Conservation (phyloP, 2,797 vertebrate genomes). For the Labeo calbasu region DNA sequence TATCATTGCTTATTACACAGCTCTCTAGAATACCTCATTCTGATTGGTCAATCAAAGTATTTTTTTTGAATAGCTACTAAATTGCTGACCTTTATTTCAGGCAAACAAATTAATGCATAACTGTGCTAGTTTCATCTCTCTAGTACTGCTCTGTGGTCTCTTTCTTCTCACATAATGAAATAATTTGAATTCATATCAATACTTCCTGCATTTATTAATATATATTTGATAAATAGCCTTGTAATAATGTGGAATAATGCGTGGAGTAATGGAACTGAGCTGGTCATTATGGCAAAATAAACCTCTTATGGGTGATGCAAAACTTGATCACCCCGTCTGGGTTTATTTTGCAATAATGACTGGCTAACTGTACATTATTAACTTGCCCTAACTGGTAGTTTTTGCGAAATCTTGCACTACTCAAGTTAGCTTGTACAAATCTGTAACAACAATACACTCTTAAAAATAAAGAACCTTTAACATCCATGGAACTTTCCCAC, state of each 20-base stretch:
- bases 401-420: too few relatives aligned
- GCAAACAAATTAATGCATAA: neutral
- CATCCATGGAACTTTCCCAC: neutral
- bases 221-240: neutral
- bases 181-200: neutral
- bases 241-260: neutral
- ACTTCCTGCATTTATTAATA: neutral
- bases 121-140: neutral
- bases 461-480: neutral
- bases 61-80: neutral
- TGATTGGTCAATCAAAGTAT: neutral
- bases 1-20: neutral
- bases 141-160: slow-evolving; percentile 15
- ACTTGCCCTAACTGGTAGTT: neutral
- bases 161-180: neutral
- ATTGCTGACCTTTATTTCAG: neutral
- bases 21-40: neutral
- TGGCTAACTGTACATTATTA: neutral
- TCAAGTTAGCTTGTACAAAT: neutral
- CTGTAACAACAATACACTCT: neutral
- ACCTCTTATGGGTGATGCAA: slow-evolving; percentile 17
- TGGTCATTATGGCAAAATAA: slow-evolving; percentile 16
- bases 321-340: slow-evolving; percentile 3
- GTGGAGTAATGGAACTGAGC: neutral
- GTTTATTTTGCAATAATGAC: slow-evolving; percentile 4